Evolutionary conservation across 1,140 invertebrate species (phyloP).

Genomic region (Frieseomelitta varia): DNA sequence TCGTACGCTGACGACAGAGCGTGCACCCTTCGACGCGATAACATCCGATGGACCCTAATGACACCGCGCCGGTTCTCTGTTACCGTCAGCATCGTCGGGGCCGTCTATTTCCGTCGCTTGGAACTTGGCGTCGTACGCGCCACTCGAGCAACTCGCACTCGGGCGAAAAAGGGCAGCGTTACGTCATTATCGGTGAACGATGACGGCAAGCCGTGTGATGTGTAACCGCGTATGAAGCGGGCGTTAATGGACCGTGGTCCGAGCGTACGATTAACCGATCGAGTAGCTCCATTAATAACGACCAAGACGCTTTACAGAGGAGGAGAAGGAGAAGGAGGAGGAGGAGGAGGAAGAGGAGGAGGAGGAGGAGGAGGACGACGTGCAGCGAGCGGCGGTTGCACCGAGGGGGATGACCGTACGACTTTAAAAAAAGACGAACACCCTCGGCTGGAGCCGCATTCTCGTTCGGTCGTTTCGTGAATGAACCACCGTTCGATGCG

Average conservation of each 20-base stretch:
- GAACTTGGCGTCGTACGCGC: conserved; percentile 45
- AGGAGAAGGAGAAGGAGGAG: not conserved
- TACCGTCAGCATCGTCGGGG: conserved; percentile 25
- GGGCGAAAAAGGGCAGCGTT: conserved; percentile 48
- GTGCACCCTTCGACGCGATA: conserved; percentile 1
- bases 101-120: conserved; percentile 30
- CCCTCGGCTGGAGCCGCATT: not conserved
- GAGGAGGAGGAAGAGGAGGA: no score
- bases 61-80: conserved; percentile 26
- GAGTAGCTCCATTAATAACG: conserved; percentile 63
- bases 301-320: conserved; percentile 33
- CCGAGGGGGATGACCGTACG: not conserved
- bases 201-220: conserved; percentile 56
- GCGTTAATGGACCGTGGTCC: conserved; percentile 59
- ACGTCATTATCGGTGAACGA: conserved; percentile 62
- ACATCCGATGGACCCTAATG: conserved; percentile 41
- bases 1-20: not conserved
- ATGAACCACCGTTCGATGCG: conserved; percentile 6
- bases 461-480: conserved; percentile 12
- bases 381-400: conserved; percentile 17
- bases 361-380: no score
- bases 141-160: not conserved
- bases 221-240: conserved; percentile 54
- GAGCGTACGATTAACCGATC: conserved; percentile 55
- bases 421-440: conserved; percentile 21